A percentile compares a stretch with the other conserved stretches of the same genome.
Conservation (phyloP, 2,888 invertebrate species). For the Plebejus melissa region DNA sequence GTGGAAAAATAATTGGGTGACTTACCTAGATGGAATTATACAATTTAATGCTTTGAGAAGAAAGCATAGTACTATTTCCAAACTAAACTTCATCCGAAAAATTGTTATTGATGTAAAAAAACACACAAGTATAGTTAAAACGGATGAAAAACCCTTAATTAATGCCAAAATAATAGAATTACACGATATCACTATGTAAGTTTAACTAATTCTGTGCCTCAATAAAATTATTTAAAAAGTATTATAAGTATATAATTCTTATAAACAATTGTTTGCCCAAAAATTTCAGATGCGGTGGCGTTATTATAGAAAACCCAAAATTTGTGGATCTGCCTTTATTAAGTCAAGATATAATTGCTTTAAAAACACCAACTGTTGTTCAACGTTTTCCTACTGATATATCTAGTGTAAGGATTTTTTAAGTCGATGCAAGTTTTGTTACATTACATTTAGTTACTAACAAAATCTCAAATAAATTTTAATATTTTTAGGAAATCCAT, state of each 20-base stretch:
- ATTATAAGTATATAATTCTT: no score
- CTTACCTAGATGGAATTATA: slow-evolving; percentile 77
- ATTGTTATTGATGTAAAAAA: slow-evolving; percentile 43
- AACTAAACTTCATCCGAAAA: slow-evolving; percentile 72
- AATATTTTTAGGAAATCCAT: neutral
- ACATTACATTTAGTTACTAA: no score
- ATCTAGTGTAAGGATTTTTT: neutral
- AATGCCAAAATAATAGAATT: slow-evolving; percentile 40
- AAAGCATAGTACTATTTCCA: slow-evolving; percentile 77
- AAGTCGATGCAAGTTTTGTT: no score
- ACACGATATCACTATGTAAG: slow-evolving; percentile 43
- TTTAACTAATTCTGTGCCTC: neutral
- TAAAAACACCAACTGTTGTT: neutral
- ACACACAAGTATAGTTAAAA: no score
- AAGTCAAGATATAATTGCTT: neutral
- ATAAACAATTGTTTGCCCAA: no score
- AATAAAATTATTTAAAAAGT: no score
- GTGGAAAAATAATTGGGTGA: slow-evolving; percentile 69
- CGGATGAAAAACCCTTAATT: slow-evolving; percentile 35
- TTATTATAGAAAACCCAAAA: neutral
- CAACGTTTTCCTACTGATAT: neutral
- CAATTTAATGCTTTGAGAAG: slow-evolving; percentile 83
- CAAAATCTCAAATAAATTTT: no score
- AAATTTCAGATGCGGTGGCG: neutral
- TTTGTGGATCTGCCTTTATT: neutral